Evolutionary conservation across 2,888 invertebrate species (phyloP).

Genomic region (Tetropium fuscum): DNA sequence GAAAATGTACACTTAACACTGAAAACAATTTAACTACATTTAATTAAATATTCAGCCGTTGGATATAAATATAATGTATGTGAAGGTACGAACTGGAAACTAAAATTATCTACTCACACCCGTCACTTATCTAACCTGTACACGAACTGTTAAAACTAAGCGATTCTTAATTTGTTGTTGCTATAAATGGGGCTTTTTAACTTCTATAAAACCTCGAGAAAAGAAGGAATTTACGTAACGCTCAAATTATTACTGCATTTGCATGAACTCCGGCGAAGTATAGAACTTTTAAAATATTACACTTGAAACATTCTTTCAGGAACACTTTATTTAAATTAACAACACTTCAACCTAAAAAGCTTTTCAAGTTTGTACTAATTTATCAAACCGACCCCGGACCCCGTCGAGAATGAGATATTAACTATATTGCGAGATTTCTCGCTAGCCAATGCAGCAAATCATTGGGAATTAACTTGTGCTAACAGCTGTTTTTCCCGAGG

Average conservation of each 20-base stretch:
- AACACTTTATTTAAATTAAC: conserved; percentile 12
- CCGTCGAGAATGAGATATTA: not conserved
- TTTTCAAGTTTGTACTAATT: not conserved
- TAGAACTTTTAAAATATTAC: conserved; percentile 18
- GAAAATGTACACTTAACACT: conserved; percentile 44
- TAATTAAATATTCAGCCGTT: conserved; percentile 38
- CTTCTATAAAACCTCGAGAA: not conserved
- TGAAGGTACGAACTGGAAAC: conserved; percentile 43
- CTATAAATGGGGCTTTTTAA: not conserved
- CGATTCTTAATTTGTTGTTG: not conserved
- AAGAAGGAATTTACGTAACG: conserved; percentile 3
- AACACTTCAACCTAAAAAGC: not conserved
- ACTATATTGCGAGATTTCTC: not conserved
- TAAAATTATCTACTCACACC: conserved; percentile 32
- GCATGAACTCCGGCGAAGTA: conserved; percentile 4
- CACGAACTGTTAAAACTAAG: not conserved
- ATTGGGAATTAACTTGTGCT: not conserved
- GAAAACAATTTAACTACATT: conserved; percentile 49
- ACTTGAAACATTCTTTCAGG: conserved; percentile 9
- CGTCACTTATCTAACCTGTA: conserved; percentile 10
- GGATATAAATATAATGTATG: conserved; percentile 49
- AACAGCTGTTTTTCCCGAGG: not conserved
- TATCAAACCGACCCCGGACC: too few relatives aligned
- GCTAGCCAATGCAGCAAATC: not conserved
- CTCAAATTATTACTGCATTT: conserved; percentile 2